A percentile compares a stretch with the other conserved stretches of the same genome.
phyloP scores from a whole-genome alignment of 2,888 invertebrate genomes.

The Operophtera brumata region DNA sequence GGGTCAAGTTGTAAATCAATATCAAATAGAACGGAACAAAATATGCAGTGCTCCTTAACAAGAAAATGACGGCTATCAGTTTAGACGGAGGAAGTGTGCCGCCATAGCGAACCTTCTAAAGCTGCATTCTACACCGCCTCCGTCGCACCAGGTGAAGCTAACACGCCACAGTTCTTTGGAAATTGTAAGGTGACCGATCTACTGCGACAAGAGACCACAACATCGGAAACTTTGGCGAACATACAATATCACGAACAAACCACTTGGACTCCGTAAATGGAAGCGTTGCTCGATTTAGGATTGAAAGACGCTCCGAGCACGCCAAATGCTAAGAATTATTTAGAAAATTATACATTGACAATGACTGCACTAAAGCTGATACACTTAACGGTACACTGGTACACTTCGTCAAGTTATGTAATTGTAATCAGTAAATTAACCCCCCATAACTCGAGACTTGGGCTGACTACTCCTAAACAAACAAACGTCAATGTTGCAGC shows the following conservation, averaged over 20 bases:
- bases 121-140: constrained; percentile 39
- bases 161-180: constrained; percentile 4
- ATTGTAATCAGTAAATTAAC: constrained; percentile 45
- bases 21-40: constrained; percentile 26
- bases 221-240: neutral
- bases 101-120: constrained; percentile 47
- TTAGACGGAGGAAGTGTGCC: neutral
- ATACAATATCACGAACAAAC: neutral
- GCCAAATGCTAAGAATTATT: too few species aligned
- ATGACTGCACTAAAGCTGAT: neutral
- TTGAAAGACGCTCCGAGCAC: neutral
- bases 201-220: neutral
- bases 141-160: constrained; percentile 41
- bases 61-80: constrained; percentile 34
- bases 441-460: neutral
- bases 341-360: too few species aligned
- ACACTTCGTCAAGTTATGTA: neutral
- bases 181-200: neutral
- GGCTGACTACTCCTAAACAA: neutral
- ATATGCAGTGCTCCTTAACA: constrained; percentile 38
- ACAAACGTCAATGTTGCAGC: neutral
- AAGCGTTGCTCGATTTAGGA: neutral
- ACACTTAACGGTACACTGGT: neutral
- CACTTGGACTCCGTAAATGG: neutral
- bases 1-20: neutral